Base-by-base conservation (phyloP, 2,797 vertebrate species). In the Rhyacichthys aspro region DNA sequence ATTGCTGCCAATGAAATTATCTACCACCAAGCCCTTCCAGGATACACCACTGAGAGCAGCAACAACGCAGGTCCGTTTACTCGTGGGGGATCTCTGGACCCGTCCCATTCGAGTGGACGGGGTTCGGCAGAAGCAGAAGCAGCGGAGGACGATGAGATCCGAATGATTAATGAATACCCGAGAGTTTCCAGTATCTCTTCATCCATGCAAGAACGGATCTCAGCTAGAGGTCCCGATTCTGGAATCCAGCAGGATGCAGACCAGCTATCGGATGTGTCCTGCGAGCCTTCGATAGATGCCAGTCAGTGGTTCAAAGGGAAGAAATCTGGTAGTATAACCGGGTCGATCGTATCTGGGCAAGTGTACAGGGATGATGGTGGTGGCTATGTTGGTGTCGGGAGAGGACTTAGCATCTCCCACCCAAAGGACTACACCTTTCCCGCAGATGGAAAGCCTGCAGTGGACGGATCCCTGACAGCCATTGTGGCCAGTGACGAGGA, bases 191-290 rank as follows among this genome's bases (percentile, higher is more conserved):
- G 96, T 55, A 95, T 98, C 79, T 94, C 95, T 0, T 95, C 96
- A 16, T 98, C 96, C 46, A 94, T 98, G 93, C 95, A 96, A 85
- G 96, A 96, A 65, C 95, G 94, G 55, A 93, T 96, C 11, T 95
- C 95, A 0, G 95, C 96, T 60, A 92, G 98, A 0, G 98, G 98
- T 39, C 97, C 98, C 0, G 97, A 99, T 82, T 99, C 97, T 0
- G 98, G 98, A 57, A 99, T 99, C 86, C 98, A 99, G 88, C 97
- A 98, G 67, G 98, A 99, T 37, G 96, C 96, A 0, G 98, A 99
- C 71, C 97, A 96, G 82, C 91, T 99, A 6, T 99, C 97, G 0
- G 98, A 99, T 42, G 94, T 97, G 61, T 99, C 98, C 62, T 98
- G 96, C 0, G 98, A 98, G 82, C 96, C 97, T 0, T 91, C 94